Percentiles rank a stretch among this genome's conserved stretches.
Evolutionary conservation across 2,113 vertebrate genomes (phyloP).

Genomic region (Mastomys coucha): DNA sequence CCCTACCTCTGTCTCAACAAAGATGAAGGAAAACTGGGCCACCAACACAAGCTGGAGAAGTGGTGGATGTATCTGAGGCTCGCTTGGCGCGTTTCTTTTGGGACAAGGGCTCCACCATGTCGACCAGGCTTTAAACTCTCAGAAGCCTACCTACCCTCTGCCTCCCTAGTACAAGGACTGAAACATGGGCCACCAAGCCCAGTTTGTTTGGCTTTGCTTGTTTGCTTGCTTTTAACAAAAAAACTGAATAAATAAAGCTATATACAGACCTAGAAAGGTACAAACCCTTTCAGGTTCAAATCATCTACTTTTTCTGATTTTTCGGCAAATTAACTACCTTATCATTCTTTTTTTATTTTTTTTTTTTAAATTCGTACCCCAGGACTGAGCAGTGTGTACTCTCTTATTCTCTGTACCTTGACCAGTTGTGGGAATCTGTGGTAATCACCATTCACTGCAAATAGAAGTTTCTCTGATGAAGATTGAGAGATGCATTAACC

Average conservation of each 20-base stretch:
- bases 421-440: background rate
- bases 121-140: background rate
- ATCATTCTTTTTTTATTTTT: background rate
- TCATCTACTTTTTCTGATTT: background rate
- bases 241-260: background rate
- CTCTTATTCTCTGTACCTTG: background rate
- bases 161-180: too few species aligned
- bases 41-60: background rate
- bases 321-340: background rate
- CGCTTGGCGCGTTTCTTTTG: background rate
- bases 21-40: background rate
- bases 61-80: background rate
- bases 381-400: background rate
- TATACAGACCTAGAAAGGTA: background rate
- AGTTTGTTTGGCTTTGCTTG: background rate
- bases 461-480: background rate
- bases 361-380: background rate
- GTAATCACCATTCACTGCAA: background rate
- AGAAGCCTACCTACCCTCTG: background rate
- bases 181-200: background rate
- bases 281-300: background rate
- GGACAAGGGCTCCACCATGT: background rate
- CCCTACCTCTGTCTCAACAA: background rate
- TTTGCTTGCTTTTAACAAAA: background rate
- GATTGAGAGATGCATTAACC: background rate